These are phyloP conservation scores for Catostylus mosaicus DNA, from an alignment of 30 jellyfish, hydroid and myxozoan species.

Conservation along the genomic window DNA sequence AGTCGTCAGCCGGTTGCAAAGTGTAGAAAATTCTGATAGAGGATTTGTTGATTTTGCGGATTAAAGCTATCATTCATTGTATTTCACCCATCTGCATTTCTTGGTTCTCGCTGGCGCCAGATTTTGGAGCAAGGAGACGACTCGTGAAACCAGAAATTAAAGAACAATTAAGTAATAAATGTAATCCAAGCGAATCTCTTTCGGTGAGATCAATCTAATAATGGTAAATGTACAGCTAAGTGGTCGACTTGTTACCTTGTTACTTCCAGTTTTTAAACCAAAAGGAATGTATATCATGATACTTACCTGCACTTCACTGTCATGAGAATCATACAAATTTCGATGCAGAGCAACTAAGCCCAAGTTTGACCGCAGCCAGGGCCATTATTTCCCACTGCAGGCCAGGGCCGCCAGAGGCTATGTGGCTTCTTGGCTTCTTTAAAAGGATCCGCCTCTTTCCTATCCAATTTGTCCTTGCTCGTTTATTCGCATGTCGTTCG, in stretches of 20 bases:
- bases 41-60: constrained; percentile 51
- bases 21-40: constrained; percentile 17
- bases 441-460: too few species aligned
- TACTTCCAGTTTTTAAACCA: constrained; percentile 16
- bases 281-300: constrained; percentile 1
- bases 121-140: constrained; percentile 41
- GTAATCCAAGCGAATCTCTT: constrained; percentile 27
- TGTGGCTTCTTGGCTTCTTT: too few species aligned
- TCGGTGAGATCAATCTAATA: constrained; percentile 19
- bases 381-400: too few species aligned
- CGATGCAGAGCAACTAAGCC: too few species aligned
- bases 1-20: constrained; percentile 32
- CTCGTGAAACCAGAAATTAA: constrained; percentile 52
- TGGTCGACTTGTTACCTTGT: constrained; percentile 27
- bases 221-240: neutral
- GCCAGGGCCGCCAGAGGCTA: too few species aligned
- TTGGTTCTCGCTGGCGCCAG: constrained; percentile 71
- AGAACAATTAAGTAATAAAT: constrained; percentile 54
- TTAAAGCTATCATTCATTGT: constrained; percentile 42
- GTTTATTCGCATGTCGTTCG: too few species aligned
- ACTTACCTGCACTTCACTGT: constrained; percentile 10
- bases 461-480: too few species aligned
- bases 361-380: too few species aligned
- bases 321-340: too few species aligned
- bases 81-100: constrained; percentile 46